Conservation (phyloP, 2,113 vertebrate species). For the Colistium nudipinnis region DNA sequence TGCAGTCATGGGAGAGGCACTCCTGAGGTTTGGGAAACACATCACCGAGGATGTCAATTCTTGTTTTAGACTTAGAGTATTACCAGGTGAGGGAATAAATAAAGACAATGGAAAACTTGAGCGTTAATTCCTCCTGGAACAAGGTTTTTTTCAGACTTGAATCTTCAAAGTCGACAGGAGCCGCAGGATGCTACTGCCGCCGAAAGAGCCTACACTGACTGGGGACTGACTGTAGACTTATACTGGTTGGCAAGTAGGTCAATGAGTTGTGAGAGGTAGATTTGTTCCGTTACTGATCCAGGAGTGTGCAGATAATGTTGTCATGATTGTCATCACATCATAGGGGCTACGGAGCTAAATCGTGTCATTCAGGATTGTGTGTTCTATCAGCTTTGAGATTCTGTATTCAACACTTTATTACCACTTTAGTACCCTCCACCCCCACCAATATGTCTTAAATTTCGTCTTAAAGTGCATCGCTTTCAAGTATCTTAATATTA, state of each 20-base stretch:
- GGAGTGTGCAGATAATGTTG: constrained; percentile 20
- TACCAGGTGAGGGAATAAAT: constrained; percentile 63
- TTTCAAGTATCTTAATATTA: too few species aligned
- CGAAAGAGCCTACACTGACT: constrained; percentile 51
- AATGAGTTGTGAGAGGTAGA: constrained; percentile 43
- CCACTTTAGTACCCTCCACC: too few species aligned
- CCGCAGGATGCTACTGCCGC: constrained; percentile 56
- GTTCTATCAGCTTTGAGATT: too few species aligned
- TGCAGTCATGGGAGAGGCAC: constrained; percentile 25
- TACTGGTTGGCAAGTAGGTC: constrained; percentile 60
- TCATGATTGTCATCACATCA: too few species aligned
- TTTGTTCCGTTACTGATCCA: constrained; percentile 28
- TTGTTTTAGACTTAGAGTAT: constrained; percentile 64
- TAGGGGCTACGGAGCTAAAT: too few species aligned
- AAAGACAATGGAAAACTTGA: constrained; percentile 52
- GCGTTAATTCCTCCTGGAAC: constrained; percentile 59
- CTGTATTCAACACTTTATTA: too few species aligned
- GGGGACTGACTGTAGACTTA: constrained; percentile 40
- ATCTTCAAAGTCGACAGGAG: constrained; percentile 63
- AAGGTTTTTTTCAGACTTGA: constrained; percentile 51
- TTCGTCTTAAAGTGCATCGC: too few species aligned
- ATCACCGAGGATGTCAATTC: constrained; percentile 46
- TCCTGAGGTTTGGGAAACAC: constrained; percentile 54
- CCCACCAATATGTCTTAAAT: neutral
- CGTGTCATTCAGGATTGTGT: too few species aligned